phyloP scores from a whole-genome alignment of 1,140 invertebrate genomes.

The Coptotermes formosanus region DNA sequence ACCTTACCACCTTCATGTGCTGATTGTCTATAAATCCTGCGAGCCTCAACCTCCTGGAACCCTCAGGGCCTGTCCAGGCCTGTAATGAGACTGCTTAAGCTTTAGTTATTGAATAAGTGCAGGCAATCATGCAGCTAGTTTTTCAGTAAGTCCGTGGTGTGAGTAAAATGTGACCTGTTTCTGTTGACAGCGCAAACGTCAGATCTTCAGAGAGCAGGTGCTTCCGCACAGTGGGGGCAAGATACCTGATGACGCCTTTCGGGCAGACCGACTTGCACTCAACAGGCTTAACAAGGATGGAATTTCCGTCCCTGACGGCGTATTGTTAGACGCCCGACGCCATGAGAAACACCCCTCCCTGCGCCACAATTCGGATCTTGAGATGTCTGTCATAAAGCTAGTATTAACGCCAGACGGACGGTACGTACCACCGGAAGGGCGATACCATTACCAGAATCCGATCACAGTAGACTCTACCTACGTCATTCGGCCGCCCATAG shows the following conservation, averaged over 20 bases:
- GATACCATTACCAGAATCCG: constrained; percentile 42
- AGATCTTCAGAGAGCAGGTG: constrained; percentile 64
- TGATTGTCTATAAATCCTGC: too few species aligned
- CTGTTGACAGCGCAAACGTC: constrained; percentile 55
- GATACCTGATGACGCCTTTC: constrained; percentile 64
- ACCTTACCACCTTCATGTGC: too few species aligned
- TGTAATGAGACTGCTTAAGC: too few species aligned
- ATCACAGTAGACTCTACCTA: constrained; percentile 51
- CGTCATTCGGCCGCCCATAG: constrained; percentile 46
- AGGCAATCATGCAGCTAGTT: not conserved
- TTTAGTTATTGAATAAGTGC: not conserved
- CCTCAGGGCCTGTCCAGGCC: too few species aligned
- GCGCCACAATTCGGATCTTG: constrained; percentile 43
- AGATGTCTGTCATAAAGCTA: constrained; percentile 46
- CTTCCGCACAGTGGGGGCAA: constrained; percentile 61
- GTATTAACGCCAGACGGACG: constrained; percentile 46
- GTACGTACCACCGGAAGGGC: constrained; percentile 48
- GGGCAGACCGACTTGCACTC: constrained; percentile 57
- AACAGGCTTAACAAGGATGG: constrained; percentile 65
- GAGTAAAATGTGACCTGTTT: not conserved
- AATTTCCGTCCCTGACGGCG: constrained; percentile 59
- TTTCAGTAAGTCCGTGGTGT: not conserved
- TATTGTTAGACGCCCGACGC: constrained; percentile 51
- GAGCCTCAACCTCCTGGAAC: too few species aligned
- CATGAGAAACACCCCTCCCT: constrained; percentile 40